Evolutionary conservation across 2,113 vertebrate genomes (phyloP).

Genomic region (Lepus timidus): DNA sequence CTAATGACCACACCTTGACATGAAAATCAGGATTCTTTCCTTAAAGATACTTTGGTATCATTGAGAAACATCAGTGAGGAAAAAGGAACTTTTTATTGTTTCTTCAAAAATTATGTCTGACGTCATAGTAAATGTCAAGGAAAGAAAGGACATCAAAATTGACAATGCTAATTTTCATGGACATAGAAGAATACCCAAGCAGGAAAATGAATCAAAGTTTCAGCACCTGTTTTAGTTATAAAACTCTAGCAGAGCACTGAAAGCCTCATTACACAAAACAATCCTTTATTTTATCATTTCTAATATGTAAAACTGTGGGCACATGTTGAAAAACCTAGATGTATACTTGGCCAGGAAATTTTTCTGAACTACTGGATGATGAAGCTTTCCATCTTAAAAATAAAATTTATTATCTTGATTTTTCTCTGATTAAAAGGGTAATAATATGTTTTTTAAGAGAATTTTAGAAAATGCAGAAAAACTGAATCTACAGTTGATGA

Average conservation of each 20-base stretch:
- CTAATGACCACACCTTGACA: background rate
- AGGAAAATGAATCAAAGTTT: conserved; percentile 48
- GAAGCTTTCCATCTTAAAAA: background rate
- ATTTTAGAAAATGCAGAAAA: background rate
- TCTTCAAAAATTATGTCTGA: conserved; percentile 54
- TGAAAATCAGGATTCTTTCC: conserved; percentile 19
- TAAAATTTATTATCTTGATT: background rate
- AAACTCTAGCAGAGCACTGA: conserved; percentile 1
- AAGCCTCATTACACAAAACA: background rate
- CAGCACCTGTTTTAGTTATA: background rate
- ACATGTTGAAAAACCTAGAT: background rate
- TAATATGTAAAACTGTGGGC: background rate
- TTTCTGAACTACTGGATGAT: background rate
- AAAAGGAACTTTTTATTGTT: background rate
- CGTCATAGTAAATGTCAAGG: conserved; percentile 27
- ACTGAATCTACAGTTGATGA: background rate
- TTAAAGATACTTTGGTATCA: background rate
- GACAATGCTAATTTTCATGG: conserved; percentile 42
- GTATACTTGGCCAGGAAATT: background rate
- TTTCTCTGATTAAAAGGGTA: background rate
- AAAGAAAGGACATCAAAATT: conserved; percentile 51
- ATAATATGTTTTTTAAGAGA: background rate
- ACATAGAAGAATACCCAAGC: background rate
- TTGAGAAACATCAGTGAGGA: conserved; percentile 14
- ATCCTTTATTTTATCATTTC: background rate